Base-by-base conservation (phyloP, 2,888 invertebrate genomes). In the Platycnemis pennipes region DNA sequence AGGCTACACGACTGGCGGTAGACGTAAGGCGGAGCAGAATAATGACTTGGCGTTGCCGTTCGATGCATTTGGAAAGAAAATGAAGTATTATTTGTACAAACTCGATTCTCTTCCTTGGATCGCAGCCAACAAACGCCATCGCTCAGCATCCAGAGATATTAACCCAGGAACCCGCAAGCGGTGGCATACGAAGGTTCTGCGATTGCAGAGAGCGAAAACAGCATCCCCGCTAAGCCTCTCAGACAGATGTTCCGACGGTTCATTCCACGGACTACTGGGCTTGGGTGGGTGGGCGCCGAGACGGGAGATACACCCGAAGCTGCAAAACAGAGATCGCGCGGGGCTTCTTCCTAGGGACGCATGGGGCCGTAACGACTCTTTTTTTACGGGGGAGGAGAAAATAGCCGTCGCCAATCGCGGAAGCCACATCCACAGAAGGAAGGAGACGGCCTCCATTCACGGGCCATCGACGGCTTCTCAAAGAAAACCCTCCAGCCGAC, bases 321-420 rank as follows among this genome's bases (percentile, higher is more conserved):
- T 63, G 26, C n/a, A 63, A 26, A 63, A 63, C 63, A n/a, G n/a
- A 26, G 26, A 63, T 49, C 49, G 19, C 49, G n/a, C n/a, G 63
- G n/a, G 63, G 26, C 63, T 63, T 63, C 63, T n/a, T n/a, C 63
- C n/a, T n/a, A n/a, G n/a, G n/a, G 63, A n/a, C 63, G 63, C n/a
- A 22, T 63, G 5, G n/a, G 63, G 26, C 22, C 63, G 63, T 63
- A n/a, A 63, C 63, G 63, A 63, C 63, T 63, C 26, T 63, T 63
- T 53, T 63, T 63, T n/a, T 26, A 26, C 22, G 63, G 4, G 26
- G 8, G 63, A n/a, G 26, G 63, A 63, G 63, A 26, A 63, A 63
- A 26, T 22, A n/a, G 63, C 63, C 8, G 22, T 63, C 26, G 63
- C 63, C n/a, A n/a, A 63, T 63, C 63, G 22, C n/a, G 63, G 63